Evolutionary conservation across 2,797 vertebrate species (phyloP), one percentile per base, ranked within the genome.

Genomic region (Rhynchotus rufescens): DNA sequence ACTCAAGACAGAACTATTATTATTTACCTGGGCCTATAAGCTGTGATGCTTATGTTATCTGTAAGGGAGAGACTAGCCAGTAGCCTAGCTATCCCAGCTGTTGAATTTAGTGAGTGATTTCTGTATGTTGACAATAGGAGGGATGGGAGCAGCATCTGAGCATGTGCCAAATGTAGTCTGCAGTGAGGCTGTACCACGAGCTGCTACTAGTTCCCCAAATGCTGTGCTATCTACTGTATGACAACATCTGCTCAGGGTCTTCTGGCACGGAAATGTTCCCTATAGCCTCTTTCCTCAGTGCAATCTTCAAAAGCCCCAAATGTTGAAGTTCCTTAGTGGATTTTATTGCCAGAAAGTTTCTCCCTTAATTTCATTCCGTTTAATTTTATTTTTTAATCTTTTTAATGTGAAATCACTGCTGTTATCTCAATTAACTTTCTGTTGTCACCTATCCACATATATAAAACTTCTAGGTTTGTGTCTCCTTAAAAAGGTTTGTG

Each of bases 331-430:
- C 80, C 62, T 44, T 73, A 45, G 28, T 30, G 12, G 42, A 14
- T 75, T 91, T 87, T 2, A 1, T 44, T 80, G 51, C 15, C 79
- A 66, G n/a, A 38, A 60, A 44, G 42, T 56, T 89, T 69, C 40
- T 78, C 8, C 38, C 54, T 91, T 78, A 13, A 77, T 89, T 92
- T 89, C 77, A 49, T 59, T 68, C 20, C 57, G 22, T 28, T 89
- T 93, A 4, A 44, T 80, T 86, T n/a, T 56, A n/a, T 56, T 56
- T 56, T 56, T n/a, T n/a, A 30, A 51, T 59, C 54, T 82, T 42
- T 75, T 89, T 72, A 84, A 22, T 30, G 20, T 90, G 15, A 65
- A 82, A 17, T 66, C 25, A 8, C 49, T 84, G 72, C 15, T 84
- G 57, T 54, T 88, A 67, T 36, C 16, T 6, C 49, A 42, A 15